phyloP scores from a whole-genome alignment of 2,797 vertebrate species.

The Sebastes diploproa region DNA sequence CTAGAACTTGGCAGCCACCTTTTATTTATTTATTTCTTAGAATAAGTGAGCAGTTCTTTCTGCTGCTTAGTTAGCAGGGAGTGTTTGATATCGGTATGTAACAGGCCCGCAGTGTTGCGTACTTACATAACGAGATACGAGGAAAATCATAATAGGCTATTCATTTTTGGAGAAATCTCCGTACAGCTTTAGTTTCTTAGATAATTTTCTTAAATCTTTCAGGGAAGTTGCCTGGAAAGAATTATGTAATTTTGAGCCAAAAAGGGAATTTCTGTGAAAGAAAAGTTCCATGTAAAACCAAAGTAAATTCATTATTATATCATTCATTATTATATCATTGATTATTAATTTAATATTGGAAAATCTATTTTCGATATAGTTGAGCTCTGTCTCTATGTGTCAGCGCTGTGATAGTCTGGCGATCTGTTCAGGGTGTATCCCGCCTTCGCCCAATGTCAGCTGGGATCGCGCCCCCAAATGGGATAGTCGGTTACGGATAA shows the following conservation, averaged over 20 bases:
- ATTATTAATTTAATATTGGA: neutral
- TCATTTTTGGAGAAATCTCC: neutral
- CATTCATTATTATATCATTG: neutral
- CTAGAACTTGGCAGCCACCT: neutral
- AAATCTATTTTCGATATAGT: neutral
- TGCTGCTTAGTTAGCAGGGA: neutral
- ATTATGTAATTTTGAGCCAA: neutral
- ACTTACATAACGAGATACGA: neutral
- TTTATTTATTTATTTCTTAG: slow-evolving; percentile 2
- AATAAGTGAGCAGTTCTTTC: neutral
- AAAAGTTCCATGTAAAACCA: neutral
- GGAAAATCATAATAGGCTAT: neutral
- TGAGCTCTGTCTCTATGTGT: too few relatives aligned
- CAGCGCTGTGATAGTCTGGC: too few relatives aligned
- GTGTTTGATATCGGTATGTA: neutral
- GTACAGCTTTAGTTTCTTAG: neutral
- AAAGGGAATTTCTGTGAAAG: neutral
- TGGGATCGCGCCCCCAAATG: too few relatives aligned
- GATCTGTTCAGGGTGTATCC: too few relatives aligned
- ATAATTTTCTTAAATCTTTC: neutral
- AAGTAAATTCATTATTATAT: neutral
- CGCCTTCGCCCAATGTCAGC: too few relatives aligned
- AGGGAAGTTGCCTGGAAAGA: neutral
- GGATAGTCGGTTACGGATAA: too few relatives aligned
- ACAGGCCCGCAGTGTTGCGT: neutral